Percentiles rank a stretch among this genome's conserved stretches.
Conservation (phyloP, 2,888 invertebrate genomes). For the Beris morrisii region DNA sequence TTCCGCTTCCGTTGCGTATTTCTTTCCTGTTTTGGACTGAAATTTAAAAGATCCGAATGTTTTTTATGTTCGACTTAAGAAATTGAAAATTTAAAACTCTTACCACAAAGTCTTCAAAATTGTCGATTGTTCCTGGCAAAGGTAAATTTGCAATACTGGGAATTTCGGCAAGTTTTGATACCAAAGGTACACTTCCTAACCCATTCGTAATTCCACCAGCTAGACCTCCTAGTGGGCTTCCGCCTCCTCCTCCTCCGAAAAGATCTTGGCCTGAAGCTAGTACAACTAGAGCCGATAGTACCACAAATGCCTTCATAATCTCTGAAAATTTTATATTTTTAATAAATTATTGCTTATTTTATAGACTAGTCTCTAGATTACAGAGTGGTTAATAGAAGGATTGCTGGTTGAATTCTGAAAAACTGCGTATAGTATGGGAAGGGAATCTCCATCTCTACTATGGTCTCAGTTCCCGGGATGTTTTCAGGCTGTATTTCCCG, state of each 20-base stretch:
- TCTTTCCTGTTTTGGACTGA: conserved; percentile 50
- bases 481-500: no score
- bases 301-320: conserved; percentile 44
- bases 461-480: no score
- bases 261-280: conserved; percentile 45
- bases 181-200: conserved; percentile 1
- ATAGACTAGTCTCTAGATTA: no score
- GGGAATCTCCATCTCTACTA: no score
- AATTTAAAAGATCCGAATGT: background rate
- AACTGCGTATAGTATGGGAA: no score
- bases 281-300: conserved; percentile 44
- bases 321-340: background rate
- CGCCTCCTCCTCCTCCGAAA: conserved; percentile 44
- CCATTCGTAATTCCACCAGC: conserved; percentile 30
- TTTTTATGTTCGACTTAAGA: no score
- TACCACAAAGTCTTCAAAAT: conserved; percentile 51
- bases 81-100: conserved; percentile 28
- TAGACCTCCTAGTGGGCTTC: conserved; percentile 41
- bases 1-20: conserved; percentile 48
- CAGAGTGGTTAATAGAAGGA: no score
- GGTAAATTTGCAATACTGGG: conserved; percentile 28
- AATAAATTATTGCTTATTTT: no score
- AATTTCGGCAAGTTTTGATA: conserved; percentile 7
- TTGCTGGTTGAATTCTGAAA: no score
- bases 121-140: conserved; percentile 42